Base-by-base conservation (phyloP, 2,113 vertebrate genomes). In the Elaphurus davidianus region DNA sequence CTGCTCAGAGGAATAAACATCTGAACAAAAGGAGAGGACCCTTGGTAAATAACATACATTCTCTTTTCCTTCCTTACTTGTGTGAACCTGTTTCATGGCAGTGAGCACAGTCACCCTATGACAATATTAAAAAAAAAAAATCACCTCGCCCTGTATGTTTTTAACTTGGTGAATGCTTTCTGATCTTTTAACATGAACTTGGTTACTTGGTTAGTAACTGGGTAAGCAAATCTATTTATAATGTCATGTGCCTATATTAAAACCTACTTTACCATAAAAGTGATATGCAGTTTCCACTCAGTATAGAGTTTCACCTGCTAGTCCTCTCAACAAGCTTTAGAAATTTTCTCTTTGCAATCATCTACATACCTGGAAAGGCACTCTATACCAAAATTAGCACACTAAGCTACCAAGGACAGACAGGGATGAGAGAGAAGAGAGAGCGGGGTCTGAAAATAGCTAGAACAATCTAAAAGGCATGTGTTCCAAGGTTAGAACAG, bases 361-460 rank as follows among this genome's bases (percentile, higher is more conserved):
- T 93, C 86, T 94, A 95, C 71, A 92, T 97, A 96, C 92, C 96
- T 89, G 81, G 92, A 97, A 97, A 97, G 91, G 91, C 67, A 91
- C 59, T 89, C 60, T 90, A 19, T 74, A 87, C 92, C 96, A 96
- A 98, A 98, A 97, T 98, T 98, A 98, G 95, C 93, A 94, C 78
- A 97, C 64, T 94, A 59, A 94, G 91, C 81, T 96, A 94, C 55
- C 45, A 91, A 97, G 95, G 81, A 86, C 71, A 90, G 87, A 67
- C 27, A 94, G 36, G 92, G 82, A 92, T 57, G 95, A 87, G 78
- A 92, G 64, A 45, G 55, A 92, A 85, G 78, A 67, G 57, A 93
- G 89, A 93, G 9, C 11, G 25, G 83, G 93, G 54, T 33, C 84
- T 78, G 79, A 97, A 96, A 96, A 91, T 87, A 97, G 82, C 86